Evolutionary conservation across 2,113 vertebrate genomes (phyloP).

Genomic region (Chunga burmeisteri): DNA sequence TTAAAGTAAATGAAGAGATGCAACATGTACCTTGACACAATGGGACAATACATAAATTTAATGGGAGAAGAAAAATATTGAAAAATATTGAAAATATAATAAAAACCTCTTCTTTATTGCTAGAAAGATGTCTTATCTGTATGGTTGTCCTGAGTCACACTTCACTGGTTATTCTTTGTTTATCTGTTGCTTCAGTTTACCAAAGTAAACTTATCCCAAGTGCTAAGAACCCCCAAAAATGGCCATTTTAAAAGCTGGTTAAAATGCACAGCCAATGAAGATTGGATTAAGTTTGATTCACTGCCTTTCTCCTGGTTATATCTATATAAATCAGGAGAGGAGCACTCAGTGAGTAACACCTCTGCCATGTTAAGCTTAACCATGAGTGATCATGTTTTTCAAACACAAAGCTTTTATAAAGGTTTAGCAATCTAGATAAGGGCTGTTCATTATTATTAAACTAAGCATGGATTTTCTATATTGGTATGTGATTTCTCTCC

Average conservation of each 20-base stretch:
- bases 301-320: neutral
- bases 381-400: neutral
- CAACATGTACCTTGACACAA: neutral
- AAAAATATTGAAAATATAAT: neutral
- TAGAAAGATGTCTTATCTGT: neutral
- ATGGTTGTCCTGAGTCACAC: neutral
- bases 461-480: neutral
- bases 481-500: neutral
- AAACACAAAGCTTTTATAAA: neutral
- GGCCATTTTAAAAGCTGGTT: neutral
- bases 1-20: neutral
- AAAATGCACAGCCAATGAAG: neutral
- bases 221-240: neutral
- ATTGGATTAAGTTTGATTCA: neutral
- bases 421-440: neutral
- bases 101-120: neutral
- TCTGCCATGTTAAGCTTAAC: neutral
- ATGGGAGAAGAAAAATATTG: neutral
- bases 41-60: neutral
- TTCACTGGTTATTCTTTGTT: neutral
- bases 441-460: neutral
- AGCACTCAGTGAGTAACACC: neutral
- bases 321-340: neutral
- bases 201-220: neutral
- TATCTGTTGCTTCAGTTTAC: neutral